Evolutionary conservation across 2,888 invertebrate species (phyloP), one percentile per base, ranked within the genome.

Genomic region (Cordilura impudica): DNA sequence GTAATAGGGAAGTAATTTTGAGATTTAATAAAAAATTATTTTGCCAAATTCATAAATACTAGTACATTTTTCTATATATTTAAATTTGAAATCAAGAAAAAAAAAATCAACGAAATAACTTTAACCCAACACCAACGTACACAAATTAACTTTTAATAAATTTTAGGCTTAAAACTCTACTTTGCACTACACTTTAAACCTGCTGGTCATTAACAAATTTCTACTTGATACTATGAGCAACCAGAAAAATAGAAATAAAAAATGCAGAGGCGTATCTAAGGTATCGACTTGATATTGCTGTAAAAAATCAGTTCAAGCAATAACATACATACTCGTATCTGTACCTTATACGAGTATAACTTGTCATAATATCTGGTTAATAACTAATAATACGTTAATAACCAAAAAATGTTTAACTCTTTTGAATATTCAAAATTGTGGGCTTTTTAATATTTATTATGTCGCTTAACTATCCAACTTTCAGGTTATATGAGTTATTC

Each of bases 181-280:
- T 19, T 56, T 19, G 43, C 26, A 60, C 60, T 26, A 14, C 16
- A 49, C 35, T 65, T 77, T 39, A 45, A 21, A 66, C 4, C 65
- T 77, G 60, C 43, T 66, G 60, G 58, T 70, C 58, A 66, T 71
- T 63, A 65, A 65, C n/a, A 39, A 69, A 58, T 31, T 23, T 35
- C 21, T 26, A 39, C 14, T 39, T 53, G 23, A 60, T 23, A 26
- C 23, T 14, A 12, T 5, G n/a, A 51, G 5, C 2, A 51, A 23
- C n/a, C 12, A 5, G 14, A 7, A 51, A 51, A 51, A 51, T 26
- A 58, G 18, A 45, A 51, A 65, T 39, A n/a, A 53, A 66, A 58
- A 51, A 69, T 54, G 53, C 69, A 69, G 61, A 67, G 74, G 74
- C 61, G 74, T 75, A 65, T 26, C 47, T 8, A 19, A 63, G 47